These are phyloP conservation scores for Trimorus sp. DNA, from an alignment of 2,888 invertebrate genomes.

Conservation along the genomic window DNA sequence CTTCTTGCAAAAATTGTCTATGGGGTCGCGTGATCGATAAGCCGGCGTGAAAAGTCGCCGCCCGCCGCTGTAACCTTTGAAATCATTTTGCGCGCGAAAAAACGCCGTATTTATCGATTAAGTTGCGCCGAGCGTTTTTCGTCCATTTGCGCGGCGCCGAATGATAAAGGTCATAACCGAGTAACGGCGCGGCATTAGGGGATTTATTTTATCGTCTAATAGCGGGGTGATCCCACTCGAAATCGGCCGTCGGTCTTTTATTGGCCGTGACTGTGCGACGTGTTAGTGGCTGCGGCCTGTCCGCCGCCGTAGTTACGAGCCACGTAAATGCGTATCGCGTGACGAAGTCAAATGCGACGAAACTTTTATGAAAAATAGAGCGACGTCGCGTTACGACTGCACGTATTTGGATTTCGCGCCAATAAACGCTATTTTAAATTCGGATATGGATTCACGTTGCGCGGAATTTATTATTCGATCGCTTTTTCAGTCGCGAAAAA, in stretches of 20 bases:
- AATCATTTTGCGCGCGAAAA: background rate
- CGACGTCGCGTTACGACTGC: constrained; percentile 42
- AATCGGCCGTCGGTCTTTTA: constrained; percentile 68
- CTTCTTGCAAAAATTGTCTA: constrained; percentile 11
- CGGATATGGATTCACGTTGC: constrained; percentile 8
- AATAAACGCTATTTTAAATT: constrained; percentile 19
- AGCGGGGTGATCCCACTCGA: constrained; percentile 74
- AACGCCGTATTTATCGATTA: constrained; percentile 40
- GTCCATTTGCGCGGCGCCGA: constrained; percentile 6
- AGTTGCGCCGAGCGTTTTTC: constrained; percentile 7
- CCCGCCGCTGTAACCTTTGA: constrained; percentile 14
- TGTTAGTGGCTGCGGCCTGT: constrained; percentile 55
- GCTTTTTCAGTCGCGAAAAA: too few relatives aligned
- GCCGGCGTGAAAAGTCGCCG: background rate
- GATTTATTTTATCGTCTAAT: constrained; percentile 65
- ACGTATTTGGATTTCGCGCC: constrained; percentile 28
- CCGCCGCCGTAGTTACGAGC: constrained; percentile 52
- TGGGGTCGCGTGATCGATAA: background rate
- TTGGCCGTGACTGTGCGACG: constrained; percentile 57
- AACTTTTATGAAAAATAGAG: constrained; percentile 64
- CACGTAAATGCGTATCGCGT: constrained; percentile 64
- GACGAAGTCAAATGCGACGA: constrained; percentile 64
- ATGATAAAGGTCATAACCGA: constrained; percentile 52
- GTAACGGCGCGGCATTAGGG: constrained; percentile 59
- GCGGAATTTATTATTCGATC: constrained; percentile 15